Percentiles rank a stretch among this genome's conserved stretches.
These are phyloP conservation scores for Dromiciops gliroides DNA, from an alignment of 2,113 vertebrate genomes.

Conservation along the genomic window DNA sequence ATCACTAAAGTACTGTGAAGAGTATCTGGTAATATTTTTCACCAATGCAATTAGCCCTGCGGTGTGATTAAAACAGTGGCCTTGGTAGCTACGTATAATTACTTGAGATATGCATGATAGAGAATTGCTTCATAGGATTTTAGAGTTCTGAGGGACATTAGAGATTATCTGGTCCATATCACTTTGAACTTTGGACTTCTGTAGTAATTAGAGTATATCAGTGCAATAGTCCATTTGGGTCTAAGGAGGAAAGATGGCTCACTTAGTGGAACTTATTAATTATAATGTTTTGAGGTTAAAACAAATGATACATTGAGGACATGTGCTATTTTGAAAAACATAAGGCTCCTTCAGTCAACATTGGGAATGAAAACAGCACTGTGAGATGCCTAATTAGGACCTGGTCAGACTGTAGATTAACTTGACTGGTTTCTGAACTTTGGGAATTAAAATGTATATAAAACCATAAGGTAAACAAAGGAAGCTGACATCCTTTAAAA, in stretches of 20 bases:
- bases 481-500: not conserved
- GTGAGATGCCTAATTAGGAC: not conserved
- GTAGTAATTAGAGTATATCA: not conserved
- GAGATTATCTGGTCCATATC: not conserved
- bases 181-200: not conserved
- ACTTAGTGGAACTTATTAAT: not conserved
- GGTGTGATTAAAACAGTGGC: not conserved
- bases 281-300: not conserved
- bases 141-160: not conserved
- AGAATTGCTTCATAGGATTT: not conserved
- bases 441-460: constrained; percentile 10
- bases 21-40: not conserved
- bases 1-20: not conserved
- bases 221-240: not conserved
- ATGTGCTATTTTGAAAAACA: not conserved
- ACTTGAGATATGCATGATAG: not conserved
- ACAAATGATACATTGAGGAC: not conserved
- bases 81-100: not conserved
- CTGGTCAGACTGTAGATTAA: not conserved
- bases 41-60: not conserved
- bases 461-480: not conserved
- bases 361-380: not conserved
- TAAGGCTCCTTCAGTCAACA: not conserved
- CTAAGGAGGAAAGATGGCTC: not conserved
- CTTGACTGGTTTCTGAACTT: not conserved